Conservation (phyloP, 2,888 invertebrate genomes). For the Hemaris fuciformis region DNA sequence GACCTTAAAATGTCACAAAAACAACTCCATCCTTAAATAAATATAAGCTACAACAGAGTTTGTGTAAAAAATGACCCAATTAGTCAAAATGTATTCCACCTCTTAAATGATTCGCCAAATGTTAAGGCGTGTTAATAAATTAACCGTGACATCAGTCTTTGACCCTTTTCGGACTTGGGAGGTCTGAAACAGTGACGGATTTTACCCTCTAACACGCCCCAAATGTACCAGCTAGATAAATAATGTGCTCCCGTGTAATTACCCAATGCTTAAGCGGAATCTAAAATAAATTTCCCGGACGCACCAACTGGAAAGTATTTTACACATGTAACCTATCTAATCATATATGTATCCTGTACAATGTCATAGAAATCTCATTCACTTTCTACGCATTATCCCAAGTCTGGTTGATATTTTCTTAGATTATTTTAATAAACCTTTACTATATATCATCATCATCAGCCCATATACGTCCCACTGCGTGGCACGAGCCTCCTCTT, state of each 20-base stretch:
- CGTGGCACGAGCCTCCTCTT: too few species aligned
- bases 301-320: background rate
- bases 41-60: background rate
- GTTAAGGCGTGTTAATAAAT: conserved; percentile 51
- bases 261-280: background rate
- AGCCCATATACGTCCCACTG: too few species aligned
- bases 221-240: conserved; percentile 10
- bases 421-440: too few species aligned
- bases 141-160: conserved; percentile 50
- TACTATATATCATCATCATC: too few species aligned
- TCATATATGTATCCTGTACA: too few species aligned
- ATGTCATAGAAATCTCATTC: too few species aligned
- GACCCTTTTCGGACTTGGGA: conserved; percentile 48
- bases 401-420: too few species aligned
- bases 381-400: too few species aligned
- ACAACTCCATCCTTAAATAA: background rate
- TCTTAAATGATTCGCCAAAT: conserved; percentile 42
- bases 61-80: conserved; percentile 30
- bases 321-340: too few species aligned
- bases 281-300: background rate
- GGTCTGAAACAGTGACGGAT: conserved; percentile 46
- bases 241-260: conserved; percentile 2
- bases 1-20: background rate
- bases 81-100: conserved; percentile 35
- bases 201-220: conserved; percentile 17